These are phyloP conservation scores for Malacoraja senta DNA, from an alignment of 2,797 vertebrate species.

Conservation along the genomic window DNA sequence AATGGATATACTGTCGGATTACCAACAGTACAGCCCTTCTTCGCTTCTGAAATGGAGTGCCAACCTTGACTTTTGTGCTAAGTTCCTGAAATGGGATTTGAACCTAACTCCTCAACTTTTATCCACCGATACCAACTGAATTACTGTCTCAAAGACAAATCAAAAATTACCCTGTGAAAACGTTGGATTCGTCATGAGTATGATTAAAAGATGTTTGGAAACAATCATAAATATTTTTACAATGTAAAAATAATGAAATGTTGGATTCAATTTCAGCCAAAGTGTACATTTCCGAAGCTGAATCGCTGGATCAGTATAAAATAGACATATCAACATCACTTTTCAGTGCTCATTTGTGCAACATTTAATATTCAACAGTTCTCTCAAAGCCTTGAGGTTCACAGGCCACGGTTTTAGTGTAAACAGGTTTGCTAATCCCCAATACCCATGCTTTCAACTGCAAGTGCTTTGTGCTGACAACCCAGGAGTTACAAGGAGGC, in stretches of 20 bases:
- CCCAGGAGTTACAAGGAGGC: constrained; percentile 64
- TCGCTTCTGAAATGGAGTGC: too few relatives aligned
- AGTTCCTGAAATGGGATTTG: too few relatives aligned
- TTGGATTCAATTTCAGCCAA: not conserved
- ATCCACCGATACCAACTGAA: too few relatives aligned
- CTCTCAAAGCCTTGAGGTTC: constrained; percentile 72
- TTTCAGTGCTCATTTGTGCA: constrained; percentile 49
- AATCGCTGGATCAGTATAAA: not conserved
- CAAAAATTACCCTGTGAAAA: not conserved
- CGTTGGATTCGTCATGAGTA: not conserved
- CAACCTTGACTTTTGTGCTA: too few relatives aligned
- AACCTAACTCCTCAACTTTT: too few relatives aligned
- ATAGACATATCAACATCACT: not conserved
- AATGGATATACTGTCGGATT: too few relatives aligned
- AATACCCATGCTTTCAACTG: constrained; percentile 59
- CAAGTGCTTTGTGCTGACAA: constrained; percentile 70
- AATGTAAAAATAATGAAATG: not conserved
- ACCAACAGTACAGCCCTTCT: too few relatives aligned
- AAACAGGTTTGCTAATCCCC: constrained; percentile 62
- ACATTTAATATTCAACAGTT: constrained; percentile 60
- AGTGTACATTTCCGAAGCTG: not conserved
- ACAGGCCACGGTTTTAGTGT: constrained; percentile 56
- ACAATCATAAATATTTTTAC: not conserved
- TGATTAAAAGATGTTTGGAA: not conserved
- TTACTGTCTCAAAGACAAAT: too few relatives aligned